Percentiles rank a stretch among this genome's conserved stretches.
These are phyloP conservation scores for Megaceryle torquata DNA, from an alignment of 2,113 vertebrate genomes.

Conservation along the genomic window DNA sequence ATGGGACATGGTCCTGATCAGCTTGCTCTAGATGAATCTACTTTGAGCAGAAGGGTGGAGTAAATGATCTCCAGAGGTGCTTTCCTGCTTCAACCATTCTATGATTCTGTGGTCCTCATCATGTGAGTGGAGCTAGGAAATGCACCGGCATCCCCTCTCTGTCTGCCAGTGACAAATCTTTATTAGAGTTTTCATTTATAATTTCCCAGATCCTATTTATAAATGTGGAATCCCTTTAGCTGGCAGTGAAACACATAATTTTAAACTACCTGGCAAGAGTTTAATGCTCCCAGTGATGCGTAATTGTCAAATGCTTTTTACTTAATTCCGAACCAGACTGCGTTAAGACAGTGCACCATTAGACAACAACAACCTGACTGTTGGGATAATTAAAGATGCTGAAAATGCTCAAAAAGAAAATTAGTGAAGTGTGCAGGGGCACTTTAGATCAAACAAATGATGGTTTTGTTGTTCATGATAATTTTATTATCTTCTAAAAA, in stretches of 20 bases:
- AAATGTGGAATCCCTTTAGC: not conserved
- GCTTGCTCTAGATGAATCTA: not conserved
- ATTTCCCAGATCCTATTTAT: not conserved
- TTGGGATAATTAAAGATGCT: not conserved
- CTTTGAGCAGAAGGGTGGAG: not conserved
- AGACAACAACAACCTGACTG: not conserved
- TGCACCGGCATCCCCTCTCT: not conserved
- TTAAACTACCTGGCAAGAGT: not conserved
- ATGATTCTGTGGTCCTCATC: not conserved
- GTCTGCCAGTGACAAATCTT: not conserved
- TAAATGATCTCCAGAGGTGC: not conserved
- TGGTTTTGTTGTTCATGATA: not conserved
- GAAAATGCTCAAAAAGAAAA: not conserved
- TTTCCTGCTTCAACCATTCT: not conserved
- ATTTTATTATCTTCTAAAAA: not conserved
- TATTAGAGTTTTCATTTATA: not conserved
- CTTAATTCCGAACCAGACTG: not conserved
- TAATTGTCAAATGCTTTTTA: conserved; percentile 4
- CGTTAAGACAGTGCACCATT: not conserved
- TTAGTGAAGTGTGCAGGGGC: not conserved
- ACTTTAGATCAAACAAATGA: not conserved
- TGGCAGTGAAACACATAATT: not conserved
- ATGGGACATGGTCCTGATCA: not conserved
- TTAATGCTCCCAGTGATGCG: not conserved
- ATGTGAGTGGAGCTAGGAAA: not conserved